A percentile compares a stretch with the other conserved stretches of the same genome.
phyloP scores from a whole-genome alignment of 1,140 invertebrate genomes.

The Hyles euphorbiae region DNA sequence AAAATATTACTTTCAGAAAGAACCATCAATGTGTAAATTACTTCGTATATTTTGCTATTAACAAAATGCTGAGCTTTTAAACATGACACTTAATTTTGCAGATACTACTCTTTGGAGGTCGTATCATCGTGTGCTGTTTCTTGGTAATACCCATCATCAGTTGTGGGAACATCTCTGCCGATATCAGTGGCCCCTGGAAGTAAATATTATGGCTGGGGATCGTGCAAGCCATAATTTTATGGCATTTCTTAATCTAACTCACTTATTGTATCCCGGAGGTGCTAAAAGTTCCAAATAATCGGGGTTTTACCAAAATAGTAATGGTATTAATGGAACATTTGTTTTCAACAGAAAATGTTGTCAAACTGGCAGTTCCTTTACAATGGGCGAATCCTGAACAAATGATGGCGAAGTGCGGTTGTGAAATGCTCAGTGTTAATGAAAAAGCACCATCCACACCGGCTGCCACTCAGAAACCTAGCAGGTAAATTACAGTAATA shows the following conservation, averaged over 20 bases:
- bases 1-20: conserved; percentile 31
- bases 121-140: conserved; percentile 51
- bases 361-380: conserved; percentile 43
- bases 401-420: conserved; percentile 43
- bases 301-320: too few species aligned
- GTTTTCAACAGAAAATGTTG: conserved; percentile 31
- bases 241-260: conserved; percentile 49
- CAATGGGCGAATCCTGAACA: conserved; percentile 34
- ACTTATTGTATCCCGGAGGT: conserved; percentile 59
- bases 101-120: conserved; percentile 49
- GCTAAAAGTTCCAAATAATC: conserved; percentile 2
- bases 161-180: conserved; percentile 32
- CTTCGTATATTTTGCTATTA: not conserved
- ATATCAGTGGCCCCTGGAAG: conserved; percentile 56
- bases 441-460: conserved; percentile 30
- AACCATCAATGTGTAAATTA: conserved; percentile 22
- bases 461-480: conserved; percentile 27
- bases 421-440: conserved; percentile 30
- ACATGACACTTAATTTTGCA: conserved; percentile 13
- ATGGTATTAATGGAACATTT: not conserved
- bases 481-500: conserved; percentile 24
- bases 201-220: conserved; percentile 35
- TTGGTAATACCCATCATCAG: conserved; percentile 30
- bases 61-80: too few species aligned
- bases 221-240: conserved; percentile 40